A percentile compares a stretch with the other conserved stretches of the same genome.
These are phyloP conservation scores for Coracopsis vasa DNA, from an alignment of 2,113 vertebrate genomes.

Conservation along the genomic window DNA sequence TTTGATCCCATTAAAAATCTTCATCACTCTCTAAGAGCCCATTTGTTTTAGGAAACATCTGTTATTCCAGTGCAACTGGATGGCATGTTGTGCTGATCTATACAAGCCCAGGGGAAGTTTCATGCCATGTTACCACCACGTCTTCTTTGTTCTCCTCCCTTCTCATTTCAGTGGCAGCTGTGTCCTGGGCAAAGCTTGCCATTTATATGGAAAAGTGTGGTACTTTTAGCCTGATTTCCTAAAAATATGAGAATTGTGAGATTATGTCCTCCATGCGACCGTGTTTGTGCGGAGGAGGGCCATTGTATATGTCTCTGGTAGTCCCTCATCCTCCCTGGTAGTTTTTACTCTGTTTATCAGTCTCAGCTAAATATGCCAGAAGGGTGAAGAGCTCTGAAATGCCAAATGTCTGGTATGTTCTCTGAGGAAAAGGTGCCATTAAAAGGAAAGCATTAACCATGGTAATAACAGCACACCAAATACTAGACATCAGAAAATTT, in stretches of 20 bases:
- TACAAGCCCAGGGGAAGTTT: slow-evolving; percentile 11
- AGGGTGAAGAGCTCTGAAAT: background rate
- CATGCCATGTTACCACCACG: background rate
- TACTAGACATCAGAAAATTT: background rate
- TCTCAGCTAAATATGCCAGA: background rate
- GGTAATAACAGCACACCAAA: background rate
- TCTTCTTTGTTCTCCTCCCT: slow-evolving; percentile 4
- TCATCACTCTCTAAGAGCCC: background rate
- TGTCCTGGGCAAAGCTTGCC: background rate
- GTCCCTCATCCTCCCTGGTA: background rate
- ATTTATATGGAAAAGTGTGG: background rate
- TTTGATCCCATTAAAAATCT: background rate
- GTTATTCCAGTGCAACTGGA: background rate
- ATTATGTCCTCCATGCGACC: background rate
- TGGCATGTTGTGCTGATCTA: background rate
- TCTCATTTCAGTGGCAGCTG: slow-evolving; percentile 2
- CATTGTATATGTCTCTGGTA: background rate
- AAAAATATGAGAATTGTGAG: background rate
- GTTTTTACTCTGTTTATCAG: background rate
- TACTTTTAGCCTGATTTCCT: slow-evolving; percentile 39
- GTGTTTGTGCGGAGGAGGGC: background rate
- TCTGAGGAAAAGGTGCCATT: background rate
- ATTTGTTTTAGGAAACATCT: slow-evolving; percentile 27
- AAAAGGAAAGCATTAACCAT: background rate
- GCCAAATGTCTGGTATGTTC: background rate